These are phyloP conservation scores for Brachionus manjavacas DNA, from an alignment of 1,140 invertebrate species.

Conservation along the genomic window DNA sequence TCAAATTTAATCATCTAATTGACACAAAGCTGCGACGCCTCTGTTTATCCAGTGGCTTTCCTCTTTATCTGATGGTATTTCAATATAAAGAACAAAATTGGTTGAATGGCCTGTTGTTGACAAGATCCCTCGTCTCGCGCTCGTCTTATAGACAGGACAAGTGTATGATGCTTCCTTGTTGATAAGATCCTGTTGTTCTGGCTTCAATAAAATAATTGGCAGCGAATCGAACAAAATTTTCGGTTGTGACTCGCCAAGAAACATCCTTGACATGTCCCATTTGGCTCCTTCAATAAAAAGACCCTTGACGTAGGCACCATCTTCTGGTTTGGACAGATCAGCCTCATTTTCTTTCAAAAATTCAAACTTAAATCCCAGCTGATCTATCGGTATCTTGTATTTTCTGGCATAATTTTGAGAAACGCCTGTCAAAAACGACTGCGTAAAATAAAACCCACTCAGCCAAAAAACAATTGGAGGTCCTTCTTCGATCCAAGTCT, in stretches of 20 bases:
- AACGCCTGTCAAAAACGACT: constrained; percentile 58
- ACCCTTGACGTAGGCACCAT: constrained; percentile 61
- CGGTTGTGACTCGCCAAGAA: neutral
- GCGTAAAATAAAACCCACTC: constrained; percentile 56
- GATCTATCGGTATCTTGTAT: constrained; percentile 58
- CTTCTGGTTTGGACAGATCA: constrained; percentile 53
- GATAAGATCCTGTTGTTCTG: constrained; percentile 61
- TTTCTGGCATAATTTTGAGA: constrained; percentile 59
- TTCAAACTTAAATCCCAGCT: constrained; percentile 56
- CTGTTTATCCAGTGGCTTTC: constrained; percentile 80
- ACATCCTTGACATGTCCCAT: constrained; percentile 63
- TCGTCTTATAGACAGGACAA: constrained; percentile 85
- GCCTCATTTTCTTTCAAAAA: constrained; percentile 54
- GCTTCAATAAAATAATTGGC: constrained; percentile 48
- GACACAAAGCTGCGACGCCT: constrained; percentile 49
- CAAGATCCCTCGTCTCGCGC: constrained; percentile 73
- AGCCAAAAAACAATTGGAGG: constrained; percentile 53
- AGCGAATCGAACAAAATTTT: constrained; percentile 51
- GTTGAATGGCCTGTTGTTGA: constrained; percentile 87
- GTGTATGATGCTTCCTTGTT: constrained; percentile 63
- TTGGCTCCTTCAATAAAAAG: constrained; percentile 88
- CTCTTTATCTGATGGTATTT: constrained; percentile 65
- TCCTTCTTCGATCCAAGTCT: neutral
- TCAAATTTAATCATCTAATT: neutral
- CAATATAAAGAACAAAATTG: constrained; percentile 82